Base-by-base conservation (phyloP, 1,140 invertebrate species). In the Carcinoscorpius rotundicauda region DNA sequence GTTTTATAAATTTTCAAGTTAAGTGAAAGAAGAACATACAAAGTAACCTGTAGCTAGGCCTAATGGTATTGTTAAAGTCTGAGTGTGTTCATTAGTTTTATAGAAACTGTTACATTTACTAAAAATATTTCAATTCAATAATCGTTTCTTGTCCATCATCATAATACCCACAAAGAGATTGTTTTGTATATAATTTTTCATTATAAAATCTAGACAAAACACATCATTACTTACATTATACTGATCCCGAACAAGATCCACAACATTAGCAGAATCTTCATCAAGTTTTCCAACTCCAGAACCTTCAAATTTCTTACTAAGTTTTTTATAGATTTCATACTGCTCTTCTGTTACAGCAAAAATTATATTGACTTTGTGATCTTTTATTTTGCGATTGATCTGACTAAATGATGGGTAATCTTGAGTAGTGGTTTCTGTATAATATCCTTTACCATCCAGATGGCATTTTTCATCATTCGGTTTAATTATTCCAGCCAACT, bases 401-500 rank as follows among this genome's bases (percentile, higher is more conserved):
- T 82, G 77, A 58, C 93, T 94, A 64, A 99, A 90, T 61, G 94
- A 97, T 3, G 97, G 97, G 79, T 99, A 99, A 78, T 99, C 96
- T 78, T 95, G 52, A 64, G 3, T 52, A 9, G 10, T 78, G 52
- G 81, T 84, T 71, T 84, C 78, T 2, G 88, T 92, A 76, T 97
- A 96, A 8, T 82, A 75, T 6, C 68, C 75, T 55, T 82, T 66
- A 6, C 68, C 70, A 65, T 85, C 78, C 69, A 91, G 78, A 77
- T 97, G 93, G 75, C 95, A 98, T 62, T 82, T 73, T 1, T 89
- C 93, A 74, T 97, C 93, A 73, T 97, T 97, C 0, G 94, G 94
- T 69, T 87, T 87, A 4, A 97, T 86, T 63, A 97, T 91, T 52
- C 94, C 94, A 62, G 90, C 92, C 51, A 96, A 64, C 68, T 72